A percentile compares a stretch with the other conserved stretches of the same genome.
Evolutionary conservation across 2,888 invertebrate species (phyloP).

Genomic region (Parnassius glacialis): DNA sequence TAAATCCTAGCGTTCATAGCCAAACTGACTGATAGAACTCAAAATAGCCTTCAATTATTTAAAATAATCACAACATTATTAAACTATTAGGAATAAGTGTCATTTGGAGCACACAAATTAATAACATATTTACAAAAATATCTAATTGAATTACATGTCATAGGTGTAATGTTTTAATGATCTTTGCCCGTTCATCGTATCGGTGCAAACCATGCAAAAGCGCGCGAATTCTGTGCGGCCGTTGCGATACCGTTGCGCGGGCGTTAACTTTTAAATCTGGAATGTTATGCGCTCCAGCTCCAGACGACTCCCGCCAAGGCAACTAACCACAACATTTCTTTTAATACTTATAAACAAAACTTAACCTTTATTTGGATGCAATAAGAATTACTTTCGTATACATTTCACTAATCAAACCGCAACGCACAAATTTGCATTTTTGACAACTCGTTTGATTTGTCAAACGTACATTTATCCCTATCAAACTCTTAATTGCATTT

Average conservation of each 20-base stretch:
- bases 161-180: background rate
- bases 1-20: no score
- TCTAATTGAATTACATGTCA: background rate
- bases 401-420: slow-evolving; percentile 1
- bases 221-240: slow-evolving; percentile 54
- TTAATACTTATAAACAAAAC: slow-evolving; percentile 22
- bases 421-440: slow-evolving; percentile 15
- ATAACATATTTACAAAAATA: background rate
- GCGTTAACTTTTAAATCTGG: slow-evolving; percentile 61
- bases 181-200: slow-evolving; percentile 24
- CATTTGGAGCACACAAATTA: no score
- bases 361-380: background rate
- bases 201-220: slow-evolving; percentile 38
- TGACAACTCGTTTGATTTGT: slow-evolving; percentile 23
- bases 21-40: no score
- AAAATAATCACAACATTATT: no score
- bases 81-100: no score
- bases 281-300: slow-evolving; percentile 42
- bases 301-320: slow-evolving; percentile 43
- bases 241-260: slow-evolving; percentile 62
- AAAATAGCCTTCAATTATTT: no score
- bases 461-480: slow-evolving; percentile 13
- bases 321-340: slow-evolving; percentile 25
- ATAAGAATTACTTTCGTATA: slow-evolving; percentile 11
- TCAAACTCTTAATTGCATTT: background rate